Evolutionary conservation across 1,140 invertebrate species (phyloP).

Genomic region (Episyrphus balteatus): DNA sequence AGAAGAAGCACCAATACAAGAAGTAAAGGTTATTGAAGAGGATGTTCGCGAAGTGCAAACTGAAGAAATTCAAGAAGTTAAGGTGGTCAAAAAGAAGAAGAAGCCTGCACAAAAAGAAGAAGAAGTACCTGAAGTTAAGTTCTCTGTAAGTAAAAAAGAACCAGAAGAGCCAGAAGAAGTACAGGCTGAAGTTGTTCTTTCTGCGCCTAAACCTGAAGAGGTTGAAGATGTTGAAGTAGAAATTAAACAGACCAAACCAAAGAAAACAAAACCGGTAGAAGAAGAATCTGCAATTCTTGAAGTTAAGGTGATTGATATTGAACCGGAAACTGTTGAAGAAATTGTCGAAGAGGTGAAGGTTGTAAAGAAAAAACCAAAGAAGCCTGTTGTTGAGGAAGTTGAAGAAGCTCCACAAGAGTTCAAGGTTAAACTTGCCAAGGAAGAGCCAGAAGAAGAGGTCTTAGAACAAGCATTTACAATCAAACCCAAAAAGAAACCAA

Average conservation of each 20-base stretch:
- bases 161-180: constrained; percentile 1
- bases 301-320: constrained; percentile 23
- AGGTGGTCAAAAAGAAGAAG: background rate
- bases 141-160: constrained; percentile 7
- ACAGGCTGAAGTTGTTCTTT: background rate
- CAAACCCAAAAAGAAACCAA: constrained; percentile 20
- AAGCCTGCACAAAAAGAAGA: constrained; percentile 9
- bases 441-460: constrained; percentile 12
- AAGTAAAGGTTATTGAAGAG: constrained; percentile 18
- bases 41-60: constrained; percentile 16
- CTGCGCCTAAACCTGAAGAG: constrained; percentile 7
- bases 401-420: constrained; percentile 29
- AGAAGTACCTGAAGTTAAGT: constrained; percentile 5
- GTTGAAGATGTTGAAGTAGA: background rate
- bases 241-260: constrained; percentile 9
- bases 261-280: constrained; percentile 14
- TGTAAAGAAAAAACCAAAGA: constrained; percentile 24
- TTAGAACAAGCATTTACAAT: constrained; percentile 18
- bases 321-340: constrained; percentile 22
- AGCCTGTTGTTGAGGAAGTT: constrained; percentile 10
- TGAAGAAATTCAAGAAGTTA: constrained; percentile 13
- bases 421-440: constrained; percentile 23
- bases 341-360: constrained; percentile 15
- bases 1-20: constrained; percentile 12
- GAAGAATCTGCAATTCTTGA: constrained; percentile 19